These are phyloP conservation scores for Dolichotis patagonum DNA, from an alignment of 2,113 vertebrate genomes.

Conservation along the genomic window DNA sequence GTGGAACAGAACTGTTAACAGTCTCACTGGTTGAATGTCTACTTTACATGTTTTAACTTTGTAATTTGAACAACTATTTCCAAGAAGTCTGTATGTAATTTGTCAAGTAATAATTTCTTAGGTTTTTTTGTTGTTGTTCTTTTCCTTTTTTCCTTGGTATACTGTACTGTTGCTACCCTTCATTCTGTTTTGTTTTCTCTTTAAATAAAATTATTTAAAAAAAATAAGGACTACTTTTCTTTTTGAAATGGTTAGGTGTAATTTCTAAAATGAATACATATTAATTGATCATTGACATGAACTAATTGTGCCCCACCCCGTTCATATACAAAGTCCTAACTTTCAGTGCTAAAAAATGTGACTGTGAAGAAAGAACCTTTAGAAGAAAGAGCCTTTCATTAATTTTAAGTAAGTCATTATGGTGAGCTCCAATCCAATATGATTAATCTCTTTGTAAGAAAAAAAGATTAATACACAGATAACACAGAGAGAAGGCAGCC, in stretches of 20 bases:
- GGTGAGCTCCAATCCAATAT: background rate
- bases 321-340: background rate
- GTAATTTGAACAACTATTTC: no score
- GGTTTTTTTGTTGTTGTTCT: no score
- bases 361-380: background rate
- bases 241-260: constrained; percentile 36
- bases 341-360: background rate
- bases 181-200: no score
- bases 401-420: background rate
- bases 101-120: no score
- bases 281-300: background rate
- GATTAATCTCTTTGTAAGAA: background rate
- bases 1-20: no score
- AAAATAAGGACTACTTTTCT: background rate
- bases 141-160: no score
- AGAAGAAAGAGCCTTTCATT: background rate
- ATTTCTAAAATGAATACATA: constrained; percentile 51
- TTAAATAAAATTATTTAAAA: no score
- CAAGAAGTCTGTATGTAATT: no score
- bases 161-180: no score
- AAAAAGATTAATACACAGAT: background rate
- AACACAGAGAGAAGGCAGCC: background rate
- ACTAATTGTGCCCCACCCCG: background rate
- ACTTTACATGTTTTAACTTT: no score
- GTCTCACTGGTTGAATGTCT: no score